Percentiles rank a stretch among this genome's conserved stretches.
Conservation (phyloP, 2,113 vertebrate species). For the Cichladusa arquata region DNA sequence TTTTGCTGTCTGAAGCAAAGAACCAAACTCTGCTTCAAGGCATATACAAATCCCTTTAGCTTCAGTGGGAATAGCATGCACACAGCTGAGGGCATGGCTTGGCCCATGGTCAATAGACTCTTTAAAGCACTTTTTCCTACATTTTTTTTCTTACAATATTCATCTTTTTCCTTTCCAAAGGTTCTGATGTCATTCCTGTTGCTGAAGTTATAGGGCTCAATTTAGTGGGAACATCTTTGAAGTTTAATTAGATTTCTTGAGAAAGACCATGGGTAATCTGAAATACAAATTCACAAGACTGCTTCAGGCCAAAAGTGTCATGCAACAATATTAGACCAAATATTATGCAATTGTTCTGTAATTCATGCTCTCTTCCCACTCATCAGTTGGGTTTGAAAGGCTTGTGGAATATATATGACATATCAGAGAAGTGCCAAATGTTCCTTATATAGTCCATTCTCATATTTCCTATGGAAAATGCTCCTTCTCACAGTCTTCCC, state of each 20-base stretch:
- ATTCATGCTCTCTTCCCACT: background rate
- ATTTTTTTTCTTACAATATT: background rate
- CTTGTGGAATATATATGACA: background rate
- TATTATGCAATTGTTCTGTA: conserved; percentile 14
- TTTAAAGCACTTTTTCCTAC: background rate
- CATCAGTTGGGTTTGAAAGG: background rate
- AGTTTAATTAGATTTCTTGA: conserved; percentile 46
- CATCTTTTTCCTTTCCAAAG: conserved; percentile 18
- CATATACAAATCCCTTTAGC: background rate
- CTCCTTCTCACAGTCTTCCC: background rate
- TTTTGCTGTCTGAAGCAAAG: background rate
- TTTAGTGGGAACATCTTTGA: conserved; percentile 44
- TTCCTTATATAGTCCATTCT: background rate
- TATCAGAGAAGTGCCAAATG: background rate
- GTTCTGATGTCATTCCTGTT: conserved; percentile 15
- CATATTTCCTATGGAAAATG: background rate
- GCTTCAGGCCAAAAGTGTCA: background rate
- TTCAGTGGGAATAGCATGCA: conserved; percentile 1
- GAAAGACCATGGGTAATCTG: conserved; percentile 9
- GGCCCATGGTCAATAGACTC: background rate
- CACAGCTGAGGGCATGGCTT: conserved; percentile 18
- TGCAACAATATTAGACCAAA: background rate
- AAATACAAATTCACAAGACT: background rate
- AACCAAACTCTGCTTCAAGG: background rate
- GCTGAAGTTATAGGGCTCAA: background rate